Conservation (phyloP, 2,888 invertebrate species). For the Scaptomyza reducta region DNA sequence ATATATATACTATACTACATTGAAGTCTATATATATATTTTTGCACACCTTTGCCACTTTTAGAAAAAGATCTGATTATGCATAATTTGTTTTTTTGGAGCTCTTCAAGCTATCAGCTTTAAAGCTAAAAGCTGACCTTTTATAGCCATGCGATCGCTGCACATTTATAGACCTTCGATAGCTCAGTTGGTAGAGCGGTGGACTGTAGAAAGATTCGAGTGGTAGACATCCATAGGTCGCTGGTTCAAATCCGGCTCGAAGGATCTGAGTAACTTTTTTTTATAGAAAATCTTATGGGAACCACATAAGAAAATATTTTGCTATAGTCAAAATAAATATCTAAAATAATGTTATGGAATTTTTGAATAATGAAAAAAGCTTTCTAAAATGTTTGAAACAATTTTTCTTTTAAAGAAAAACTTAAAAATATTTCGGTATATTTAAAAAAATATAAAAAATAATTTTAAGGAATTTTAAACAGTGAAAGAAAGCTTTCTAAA, state of each 20-base stretch:
- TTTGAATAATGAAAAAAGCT: no score
- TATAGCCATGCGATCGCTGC: not conserved
- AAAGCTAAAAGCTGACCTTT: not conserved
- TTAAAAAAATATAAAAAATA: no score
- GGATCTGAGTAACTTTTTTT: constrained; percentile 8
- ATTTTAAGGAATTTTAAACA: no score
- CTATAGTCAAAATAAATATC: no score
- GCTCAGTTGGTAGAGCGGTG: constrained; percentile 80
- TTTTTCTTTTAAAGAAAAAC: no score
- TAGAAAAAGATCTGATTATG: not conserved
- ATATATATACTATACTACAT: no score
- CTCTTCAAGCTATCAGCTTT: not conserved
- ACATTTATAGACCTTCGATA: constrained; percentile 62
- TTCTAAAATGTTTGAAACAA: no score
- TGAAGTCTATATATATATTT: no score
- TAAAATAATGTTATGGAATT: no score
- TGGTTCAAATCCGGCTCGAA: constrained; percentile 44
- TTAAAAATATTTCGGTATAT: no score
- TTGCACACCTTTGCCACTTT: not conserved
- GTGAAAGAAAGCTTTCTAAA: no score
- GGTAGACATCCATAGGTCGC: constrained; percentile 38
- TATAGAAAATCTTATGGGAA: not conserved
- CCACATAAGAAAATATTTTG: no score
- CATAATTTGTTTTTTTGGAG: not conserved
- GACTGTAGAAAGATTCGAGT: constrained; percentile 59